Conservation (phyloP, 35 echinoderm and acorn worm genomes). For the Eucidaris tribuloides region DNA sequence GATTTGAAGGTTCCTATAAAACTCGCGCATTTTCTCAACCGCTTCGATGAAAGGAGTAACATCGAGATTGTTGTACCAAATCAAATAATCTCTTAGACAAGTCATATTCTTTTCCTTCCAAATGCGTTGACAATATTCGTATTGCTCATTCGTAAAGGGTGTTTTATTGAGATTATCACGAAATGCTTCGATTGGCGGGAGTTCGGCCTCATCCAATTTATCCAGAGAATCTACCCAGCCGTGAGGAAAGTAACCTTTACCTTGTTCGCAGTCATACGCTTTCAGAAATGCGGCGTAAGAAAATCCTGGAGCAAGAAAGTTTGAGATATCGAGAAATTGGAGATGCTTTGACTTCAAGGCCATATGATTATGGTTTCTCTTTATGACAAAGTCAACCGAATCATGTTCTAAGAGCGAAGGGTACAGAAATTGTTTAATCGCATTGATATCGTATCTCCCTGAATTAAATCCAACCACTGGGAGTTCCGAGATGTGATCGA, state of each 20-base stretch:
- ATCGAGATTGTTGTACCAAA: conserved; percentile 58
- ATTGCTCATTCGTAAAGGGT: neutral
- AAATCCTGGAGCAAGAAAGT: conserved; percentile 42
- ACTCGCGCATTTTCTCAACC: conserved; percentile 33
- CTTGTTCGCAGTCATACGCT: conserved; percentile 4
- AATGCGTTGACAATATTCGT: neutral
- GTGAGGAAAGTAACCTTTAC: conserved; percentile 20
- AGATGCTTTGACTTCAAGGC: neutral
- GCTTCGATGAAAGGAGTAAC: conserved; percentile 24
- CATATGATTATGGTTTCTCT: neutral
- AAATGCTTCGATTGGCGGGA: conserved; percentile 12
- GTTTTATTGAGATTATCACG: conserved; percentile 1
- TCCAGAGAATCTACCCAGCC: conserved; percentile 11
- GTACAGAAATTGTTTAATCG: neutral
- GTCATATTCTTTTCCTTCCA: neutral
- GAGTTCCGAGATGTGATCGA: conserved; percentile 27
- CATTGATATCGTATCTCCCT: conserved; percentile 33
- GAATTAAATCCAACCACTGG: conserved; percentile 52
- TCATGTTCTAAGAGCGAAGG: neutral
- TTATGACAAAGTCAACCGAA: neutral
- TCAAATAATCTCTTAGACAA: neutral
- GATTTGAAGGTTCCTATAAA: neutral
- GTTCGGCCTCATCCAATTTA: neutral
- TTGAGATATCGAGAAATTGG: conserved; percentile 29
- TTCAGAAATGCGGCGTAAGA: conserved; percentile 15